phyloP scores from a whole-genome alignment of 2,113 vertebrate species.

The Gnathonemus longibarbis region DNA sequence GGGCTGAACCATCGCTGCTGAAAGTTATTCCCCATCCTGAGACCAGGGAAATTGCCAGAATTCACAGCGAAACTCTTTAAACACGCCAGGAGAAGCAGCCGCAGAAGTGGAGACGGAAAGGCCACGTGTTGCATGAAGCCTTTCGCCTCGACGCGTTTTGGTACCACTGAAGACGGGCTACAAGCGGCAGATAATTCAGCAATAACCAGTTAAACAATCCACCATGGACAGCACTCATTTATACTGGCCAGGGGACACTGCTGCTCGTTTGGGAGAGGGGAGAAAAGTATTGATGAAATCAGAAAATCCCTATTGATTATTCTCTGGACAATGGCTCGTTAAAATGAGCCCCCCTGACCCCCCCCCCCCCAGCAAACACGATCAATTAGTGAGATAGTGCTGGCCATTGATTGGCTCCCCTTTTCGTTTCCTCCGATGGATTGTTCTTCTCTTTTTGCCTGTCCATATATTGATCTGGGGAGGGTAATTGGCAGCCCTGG shows the following conservation, averaged over 20 bases:
- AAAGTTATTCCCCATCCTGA: not conserved
- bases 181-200: not conserved
- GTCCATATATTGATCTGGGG: slow-evolving; percentile 59
- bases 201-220: not conserved
- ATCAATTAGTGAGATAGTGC: slow-evolving; percentile 72
- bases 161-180: not conserved
- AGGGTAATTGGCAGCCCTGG: slow-evolving; percentile 23
- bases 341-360: slow-evolving; percentile 47
- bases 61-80: not conserved
- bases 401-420: slow-evolving; percentile 55
- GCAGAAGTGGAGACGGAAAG: not conserved
- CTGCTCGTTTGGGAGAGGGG: slow-evolving; percentile 33
- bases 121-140: not conserved
- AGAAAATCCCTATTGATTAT: slow-evolving; percentile 66
- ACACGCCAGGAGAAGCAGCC: not conserved
- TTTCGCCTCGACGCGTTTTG: not conserved
- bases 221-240: not conserved
- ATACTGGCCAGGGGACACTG: slow-evolving; percentile 18
- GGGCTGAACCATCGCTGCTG: not conserved
- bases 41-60: not conserved
- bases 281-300: slow-evolving; percentile 54
- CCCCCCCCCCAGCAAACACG: slow-evolving; percentile 50
- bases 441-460: slow-evolving; percentile 50
- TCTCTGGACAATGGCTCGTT: slow-evolving; percentile 58
- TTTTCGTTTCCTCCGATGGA: slow-evolving; percentile 36